Percentiles rank a stretch among this genome's conserved stretches.
Conservation (phyloP, 2,797 vertebrate species). For the Acropternis orthonyx region DNA sequence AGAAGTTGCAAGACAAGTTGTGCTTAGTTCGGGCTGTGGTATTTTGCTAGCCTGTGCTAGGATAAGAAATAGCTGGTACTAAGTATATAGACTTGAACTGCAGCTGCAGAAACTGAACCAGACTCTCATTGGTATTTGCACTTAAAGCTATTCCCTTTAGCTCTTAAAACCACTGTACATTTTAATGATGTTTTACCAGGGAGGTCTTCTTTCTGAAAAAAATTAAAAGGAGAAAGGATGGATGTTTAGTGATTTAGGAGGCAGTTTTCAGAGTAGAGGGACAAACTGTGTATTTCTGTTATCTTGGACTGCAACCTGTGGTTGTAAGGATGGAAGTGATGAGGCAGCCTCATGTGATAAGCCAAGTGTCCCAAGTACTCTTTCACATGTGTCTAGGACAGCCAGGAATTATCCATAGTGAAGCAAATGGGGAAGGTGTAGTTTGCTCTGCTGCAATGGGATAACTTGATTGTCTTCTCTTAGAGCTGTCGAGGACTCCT, state of each 20-base stretch:
- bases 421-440: background rate
- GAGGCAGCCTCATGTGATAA: background rate
- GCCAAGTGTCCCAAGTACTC: background rate
- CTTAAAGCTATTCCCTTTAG: background rate
- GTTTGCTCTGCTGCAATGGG: background rate
- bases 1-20: conserved; percentile 40
- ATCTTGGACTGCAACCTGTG: background rate
- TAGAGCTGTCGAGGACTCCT: background rate
- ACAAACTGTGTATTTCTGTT: background rate
- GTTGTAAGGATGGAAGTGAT: background rate
- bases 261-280: background rate
- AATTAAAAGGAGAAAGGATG: background rate
- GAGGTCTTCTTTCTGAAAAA: background rate
- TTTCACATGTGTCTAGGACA: background rate
- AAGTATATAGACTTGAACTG: background rate
- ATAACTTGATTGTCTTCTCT: background rate
- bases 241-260: background rate
- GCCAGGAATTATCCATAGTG: background rate
- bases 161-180: background rate
- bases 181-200: conserved; percentile 4
- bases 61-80: background rate
- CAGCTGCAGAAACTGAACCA: background rate
- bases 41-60: background rate
- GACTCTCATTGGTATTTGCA: background rate
- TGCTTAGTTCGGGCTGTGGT: background rate